Conservation (phyloP, 1,140 invertebrate genomes). For the Drosophila parabipectinata region DNA sequence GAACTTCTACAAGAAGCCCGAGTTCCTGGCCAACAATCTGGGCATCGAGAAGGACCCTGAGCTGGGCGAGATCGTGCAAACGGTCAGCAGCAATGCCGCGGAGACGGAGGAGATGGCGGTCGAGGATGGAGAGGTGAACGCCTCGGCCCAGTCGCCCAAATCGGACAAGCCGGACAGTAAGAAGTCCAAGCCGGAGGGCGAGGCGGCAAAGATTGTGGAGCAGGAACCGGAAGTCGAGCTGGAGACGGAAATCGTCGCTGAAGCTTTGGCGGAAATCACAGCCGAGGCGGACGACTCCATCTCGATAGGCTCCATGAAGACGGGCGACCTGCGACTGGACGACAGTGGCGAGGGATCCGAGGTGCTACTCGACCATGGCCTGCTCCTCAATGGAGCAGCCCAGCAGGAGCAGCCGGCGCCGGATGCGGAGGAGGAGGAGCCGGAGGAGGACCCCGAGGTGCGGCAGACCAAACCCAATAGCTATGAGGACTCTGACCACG, state of each 20-base stretch:
- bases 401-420: background rate
- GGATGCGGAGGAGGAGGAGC: background rate
- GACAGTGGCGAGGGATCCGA: slow-evolving; percentile 44
- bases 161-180: background rate
- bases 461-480: slow-evolving; percentile 2
- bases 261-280: background rate
- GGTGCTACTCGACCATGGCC: slow-evolving; percentile 3
- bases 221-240: background rate
- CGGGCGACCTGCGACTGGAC: slow-evolving; percentile 46
- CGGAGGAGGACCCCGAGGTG: slow-evolving; percentile 7
- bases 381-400: slow-evolving; percentile 22
- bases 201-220: background rate
- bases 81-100: slow-evolving; percentile 40
- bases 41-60: slow-evolving; percentile 83
- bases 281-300: slow-evolving; percentile 5
- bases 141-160: background rate
- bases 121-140: background rate
- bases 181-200: background rate
- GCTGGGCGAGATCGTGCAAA: slow-evolving; percentile 82
- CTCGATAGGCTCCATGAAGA: slow-evolving; percentile 30
- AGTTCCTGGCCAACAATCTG: slow-evolving; percentile 83
- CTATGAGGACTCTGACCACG: slow-evolving; percentile 61
- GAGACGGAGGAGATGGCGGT: background rate
- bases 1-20: slow-evolving; percentile 82
- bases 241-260: background rate